A percentile compares a stretch with the other conserved stretches of the same genome.
Evolutionary conservation across 2,888 invertebrate species (phyloP).

Genomic region (Colostygia pectinataria): DNA sequence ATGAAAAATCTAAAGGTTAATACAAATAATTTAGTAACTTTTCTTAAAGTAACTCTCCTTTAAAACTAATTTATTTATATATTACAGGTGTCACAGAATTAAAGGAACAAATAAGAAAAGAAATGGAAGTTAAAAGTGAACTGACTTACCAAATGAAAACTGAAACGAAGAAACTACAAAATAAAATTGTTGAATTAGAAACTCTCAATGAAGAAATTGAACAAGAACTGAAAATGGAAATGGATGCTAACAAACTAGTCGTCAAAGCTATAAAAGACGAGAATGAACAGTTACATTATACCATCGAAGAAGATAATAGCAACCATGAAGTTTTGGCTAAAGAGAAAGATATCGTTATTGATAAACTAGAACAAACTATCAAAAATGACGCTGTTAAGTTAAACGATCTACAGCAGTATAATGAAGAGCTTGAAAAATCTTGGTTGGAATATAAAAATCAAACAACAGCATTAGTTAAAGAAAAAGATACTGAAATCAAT

Average conservation of each 20-base stretch:
- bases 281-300: constrained; percentile 52
- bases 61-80: constrained; percentile 5
- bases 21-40: no score
- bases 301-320: constrained; percentile 52
- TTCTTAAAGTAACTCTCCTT: no score
- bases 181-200: constrained; percentile 38
- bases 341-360: constrained; percentile 53
- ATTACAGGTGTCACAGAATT: constrained; percentile 43
- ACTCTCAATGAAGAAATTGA: constrained; percentile 38
- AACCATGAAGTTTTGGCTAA: constrained; percentile 49
- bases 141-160: constrained; percentile 35
- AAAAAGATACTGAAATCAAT: constrained; percentile 36
- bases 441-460: constrained; percentile 49
- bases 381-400: constrained; percentile 39
- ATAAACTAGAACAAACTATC: constrained; percentile 47
- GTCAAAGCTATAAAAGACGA: constrained; percentile 49
- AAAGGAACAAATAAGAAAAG: constrained; percentile 33
- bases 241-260: constrained; percentile 39
- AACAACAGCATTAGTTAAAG: constrained; percentile 38
- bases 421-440: constrained; percentile 43
- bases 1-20: constrained; percentile 46
- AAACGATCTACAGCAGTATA: constrained; percentile 43
- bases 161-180: constrained; percentile 38
- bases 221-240: constrained; percentile 42
- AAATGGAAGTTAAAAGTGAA: constrained; percentile 32